Evolutionary conservation across 1,140 invertebrate species (phyloP).

Genomic region (Drosophila kikkawai): DNA sequence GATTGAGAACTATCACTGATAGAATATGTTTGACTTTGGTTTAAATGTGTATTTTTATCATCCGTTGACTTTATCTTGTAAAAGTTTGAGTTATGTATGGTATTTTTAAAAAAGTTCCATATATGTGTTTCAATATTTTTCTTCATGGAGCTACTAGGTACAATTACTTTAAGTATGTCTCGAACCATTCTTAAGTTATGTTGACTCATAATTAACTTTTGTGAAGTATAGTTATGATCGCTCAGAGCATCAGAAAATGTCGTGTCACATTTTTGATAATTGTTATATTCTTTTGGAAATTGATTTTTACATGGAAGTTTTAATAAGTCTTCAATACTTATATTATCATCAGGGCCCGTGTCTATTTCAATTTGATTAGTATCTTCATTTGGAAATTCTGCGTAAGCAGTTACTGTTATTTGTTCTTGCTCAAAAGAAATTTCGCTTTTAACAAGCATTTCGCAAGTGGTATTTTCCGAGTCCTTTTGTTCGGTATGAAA

Average conservation of each 20-base stretch:
- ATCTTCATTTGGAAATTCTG: constrained; percentile 1
- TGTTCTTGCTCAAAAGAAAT: not conserved
- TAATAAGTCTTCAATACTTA: not conserved
- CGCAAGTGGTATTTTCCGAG: not conserved
- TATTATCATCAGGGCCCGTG: too few relatives aligned
- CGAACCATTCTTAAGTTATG: constrained; percentile 36
- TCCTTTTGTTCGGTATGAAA: not conserved
- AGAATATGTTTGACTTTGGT: not conserved
- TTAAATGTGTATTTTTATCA: not conserved
- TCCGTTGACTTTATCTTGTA: constrained; percentile 9
- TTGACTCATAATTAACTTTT: constrained; percentile 20
- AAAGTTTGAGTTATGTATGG: constrained; percentile 37
- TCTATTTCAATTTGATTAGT: not conserved
- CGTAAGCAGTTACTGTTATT: not conserved
- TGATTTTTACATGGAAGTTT: not conserved
- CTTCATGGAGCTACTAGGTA: not conserved
- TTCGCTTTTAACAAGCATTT: not conserved
- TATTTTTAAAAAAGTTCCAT: constrained; percentile 55
- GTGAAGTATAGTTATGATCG: constrained; percentile 72
- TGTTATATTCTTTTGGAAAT: not conserved
- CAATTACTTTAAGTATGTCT: constrained; percentile 42
- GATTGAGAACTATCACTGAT: not conserved
- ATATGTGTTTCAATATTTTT: constrained; percentile 36
- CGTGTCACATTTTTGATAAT: not conserved
- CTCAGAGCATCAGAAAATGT: constrained; percentile 49